Base-by-base conservation (phyloP, 2,113 vertebrate genomes). In the Notechis scutatus region DNA sequence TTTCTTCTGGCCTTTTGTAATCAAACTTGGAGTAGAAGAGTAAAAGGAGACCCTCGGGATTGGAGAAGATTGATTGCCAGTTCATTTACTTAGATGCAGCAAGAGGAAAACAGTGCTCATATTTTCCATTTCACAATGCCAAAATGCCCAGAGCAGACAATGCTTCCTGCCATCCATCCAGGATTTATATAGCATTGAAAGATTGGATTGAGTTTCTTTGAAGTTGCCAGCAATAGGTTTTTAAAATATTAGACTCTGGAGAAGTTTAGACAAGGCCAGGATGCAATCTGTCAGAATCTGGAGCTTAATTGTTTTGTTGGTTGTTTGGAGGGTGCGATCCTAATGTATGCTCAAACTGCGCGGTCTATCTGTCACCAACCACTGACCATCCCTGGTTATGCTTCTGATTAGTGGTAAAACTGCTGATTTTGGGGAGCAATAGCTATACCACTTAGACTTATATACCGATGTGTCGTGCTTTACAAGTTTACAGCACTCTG, bases 51-150 rank as follows among this genome's bases (percentile, higher is more conserved):
- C 2, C 94, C 94, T 91, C 26, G 91, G 95, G 94, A 91, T 85
- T 93, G 93, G 93, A 92, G 81, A 96, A 95, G 93, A 93, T 88
- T 93, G 92, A 95, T 96, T 97, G 96, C 93, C 90, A 86, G 95
- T 91, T 96, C 96, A 96, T 96, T 96, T 94, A 94, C 94, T 97
- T 94, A 89, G 85, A 93, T 96, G 90, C 95, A 93, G 93, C 92
- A 90, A 94, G 24, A 96, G 85, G 94, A 95, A 95, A 95, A 90
- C 90, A 91, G 92, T 91, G 95, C 91, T 74, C 89, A 95, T 94
- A 95, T 95, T 94, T 94, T 94, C 92, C 92, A 92, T 87, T 91
- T 89, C 95, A 95, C 91, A 92, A 91, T 74, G 20, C 14, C 12
- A 92, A 89, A 87, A 90, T 47, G 94, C 94, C 93, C n/a, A 54